Base-by-base conservation (phyloP, 2,113 vertebrate species). In the Nycticebus coucang region DNA sequence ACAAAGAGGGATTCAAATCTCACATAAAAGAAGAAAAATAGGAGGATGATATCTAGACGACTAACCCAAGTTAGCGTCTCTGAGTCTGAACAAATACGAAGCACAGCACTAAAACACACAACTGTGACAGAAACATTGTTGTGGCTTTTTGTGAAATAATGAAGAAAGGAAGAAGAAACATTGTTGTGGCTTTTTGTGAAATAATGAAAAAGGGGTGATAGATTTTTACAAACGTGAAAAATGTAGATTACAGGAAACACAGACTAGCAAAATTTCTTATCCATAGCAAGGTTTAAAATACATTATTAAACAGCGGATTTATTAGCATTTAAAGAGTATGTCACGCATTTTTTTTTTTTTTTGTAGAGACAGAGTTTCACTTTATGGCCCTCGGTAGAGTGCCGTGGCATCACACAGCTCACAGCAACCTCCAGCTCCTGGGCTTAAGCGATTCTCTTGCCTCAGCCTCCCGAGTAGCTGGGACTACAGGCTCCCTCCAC, bases 81-180 rank as follows among this genome's bases (percentile, higher is more conserved):
- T 80, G 77, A 84, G 37, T 41, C 37, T 57, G n/a, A 75, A 78
- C 45, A 92, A 92, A 78, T 84, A 78, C 24, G 79, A 84, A 89
- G 11, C 33, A 72, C 12, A 37, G 45, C 45, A 66, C 41, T 74
- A 72, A 84, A 77, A 59, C 28, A 72, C 35, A 89, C 2, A 8
- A 59, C 78, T 82, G 79, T 82, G 79, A 83, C 59, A 66, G 50
- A 94, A 59, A 37, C 45, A 74, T 57, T 74, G 24, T 41, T 78
- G 64, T 15, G 35, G 83, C 66, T 72, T 59, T 88, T 64, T 68
- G 33, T 79, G 57, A 94, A 59, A 85, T 72, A 74, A 88, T 33
- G 45, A 84, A 88, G 45, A 26, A 72, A 62, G 78, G 75, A 89
- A 41, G n/a, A 94, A n/a, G 35, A 26, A 14, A 84, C 19, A 74